Evolutionary conservation across 2,888 invertebrate genomes (phyloP).

Genomic region (Hermaeophaga mercurialis): DNA sequence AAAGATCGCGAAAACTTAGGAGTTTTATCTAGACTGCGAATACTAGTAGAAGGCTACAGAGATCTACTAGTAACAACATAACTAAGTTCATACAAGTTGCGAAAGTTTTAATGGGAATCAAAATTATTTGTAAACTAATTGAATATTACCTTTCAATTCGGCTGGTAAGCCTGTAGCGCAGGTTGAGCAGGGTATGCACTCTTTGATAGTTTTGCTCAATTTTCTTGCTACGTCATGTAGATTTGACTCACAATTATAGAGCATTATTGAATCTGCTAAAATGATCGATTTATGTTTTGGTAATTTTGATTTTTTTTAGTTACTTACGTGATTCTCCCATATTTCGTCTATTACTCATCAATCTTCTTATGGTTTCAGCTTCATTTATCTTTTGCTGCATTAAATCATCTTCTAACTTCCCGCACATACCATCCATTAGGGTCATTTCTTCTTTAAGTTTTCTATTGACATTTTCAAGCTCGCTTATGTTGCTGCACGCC

Average conservation of each 20-base stretch:
- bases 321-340: conserved; percentile 17
- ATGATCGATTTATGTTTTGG: neutral
- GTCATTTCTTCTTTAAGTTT: conserved; percentile 47
- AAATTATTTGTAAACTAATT: too few relatives aligned
- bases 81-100: too few relatives aligned
- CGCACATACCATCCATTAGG: conserved; percentile 45
- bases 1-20: too few relatives aligned
- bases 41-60: too few relatives aligned
- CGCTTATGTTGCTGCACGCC: conserved; percentile 46
- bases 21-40: too few relatives aligned
- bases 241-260: conserved; percentile 37
- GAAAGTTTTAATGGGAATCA: too few relatives aligned
- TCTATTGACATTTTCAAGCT: conserved; percentile 47
- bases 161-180: conserved; percentile 42
- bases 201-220: conserved; percentile 48
- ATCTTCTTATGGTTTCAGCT: conserved; percentile 49
- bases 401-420: conserved; percentile 52
- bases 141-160: conserved; percentile 41
- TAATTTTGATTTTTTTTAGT: neutral
- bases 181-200: conserved; percentile 45
- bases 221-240: conserved; percentile 49
- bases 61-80: too few relatives aligned
- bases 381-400: conserved; percentile 55
- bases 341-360: conserved; percentile 32
- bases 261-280: neutral